Conservation (phyloP, 2,113 vertebrate species). For the Stegastes partitus region DNA sequence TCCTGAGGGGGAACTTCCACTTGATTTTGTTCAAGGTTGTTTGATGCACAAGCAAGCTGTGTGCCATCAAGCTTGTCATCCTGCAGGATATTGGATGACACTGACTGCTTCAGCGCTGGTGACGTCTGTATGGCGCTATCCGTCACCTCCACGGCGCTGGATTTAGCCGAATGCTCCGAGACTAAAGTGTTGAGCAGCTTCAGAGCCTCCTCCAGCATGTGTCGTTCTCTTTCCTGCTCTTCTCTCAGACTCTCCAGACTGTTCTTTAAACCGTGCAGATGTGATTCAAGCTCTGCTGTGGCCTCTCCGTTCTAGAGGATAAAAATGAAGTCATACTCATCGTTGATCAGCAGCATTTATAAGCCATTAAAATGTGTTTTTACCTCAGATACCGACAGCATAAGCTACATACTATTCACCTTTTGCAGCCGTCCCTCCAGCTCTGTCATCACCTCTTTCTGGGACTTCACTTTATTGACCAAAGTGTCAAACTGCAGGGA, state of each 20-base stretch:
- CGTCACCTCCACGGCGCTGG: conserved; percentile 30
- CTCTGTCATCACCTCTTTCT: conserved; percentile 67
- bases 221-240: conserved; percentile 72
- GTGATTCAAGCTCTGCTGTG: conserved; percentile 65
- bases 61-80: conserved; percentile 31
- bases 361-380: conserved; percentile 3
- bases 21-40: conserved; percentile 16
- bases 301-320: conserved; percentile 62
- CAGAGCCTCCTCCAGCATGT: conserved; percentile 74
- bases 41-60: not conserved
- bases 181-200: conserved; percentile 72
- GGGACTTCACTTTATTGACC: conserved; percentile 67
- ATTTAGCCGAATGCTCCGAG: conserved; percentile 51
- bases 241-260: conserved; percentile 72
- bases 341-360: conserved; percentile 10
- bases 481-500: conserved; percentile 73
- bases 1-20: not conserved
- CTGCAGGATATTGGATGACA: conserved; percentile 23
- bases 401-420: conserved; percentile 63
- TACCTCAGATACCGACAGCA: not conserved
- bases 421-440: conserved; percentile 73
- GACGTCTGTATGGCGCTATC: conserved; percentile 78
- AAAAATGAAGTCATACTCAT: conserved; percentile 25
- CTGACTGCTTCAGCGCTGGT: conserved; percentile 23
- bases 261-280: conserved; percentile 69